A percentile compares a stretch with the other conserved stretches of the same genome.
These are phyloP conservation scores for Virgularia gustaviana DNA, from an alignment of 92 coral and sea anemone genomes.

Conservation along the genomic window DNA sequence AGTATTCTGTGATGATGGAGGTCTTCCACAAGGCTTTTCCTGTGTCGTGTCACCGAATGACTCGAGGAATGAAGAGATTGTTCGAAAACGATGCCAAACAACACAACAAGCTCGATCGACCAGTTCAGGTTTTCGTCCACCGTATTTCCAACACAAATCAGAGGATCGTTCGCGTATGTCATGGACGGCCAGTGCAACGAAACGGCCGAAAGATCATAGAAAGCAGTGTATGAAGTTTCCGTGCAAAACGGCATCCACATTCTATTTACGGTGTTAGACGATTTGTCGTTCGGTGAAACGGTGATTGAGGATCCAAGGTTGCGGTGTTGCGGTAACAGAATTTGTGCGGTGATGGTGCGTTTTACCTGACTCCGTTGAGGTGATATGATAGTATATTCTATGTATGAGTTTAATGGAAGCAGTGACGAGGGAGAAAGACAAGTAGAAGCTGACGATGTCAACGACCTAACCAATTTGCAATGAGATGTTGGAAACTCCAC, in stretches of 20 bases:
- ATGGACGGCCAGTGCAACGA: background rate
- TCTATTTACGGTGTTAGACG: background rate
- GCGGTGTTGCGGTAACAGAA: no score
- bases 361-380: no score
- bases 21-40: constrained; percentile 4
- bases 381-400: no score
- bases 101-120: background rate
- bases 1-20: background rate
- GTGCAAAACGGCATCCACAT: background rate
- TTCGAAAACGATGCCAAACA: background rate
- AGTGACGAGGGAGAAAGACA: no score
- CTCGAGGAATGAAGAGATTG: constrained; percentile 30
- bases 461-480: no score
- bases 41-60: constrained; percentile 30
- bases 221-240: background rate
- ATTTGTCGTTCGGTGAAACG: background rate
- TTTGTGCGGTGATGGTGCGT: no score
- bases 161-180: background rate
- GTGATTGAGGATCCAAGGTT: no score
- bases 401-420: no score
- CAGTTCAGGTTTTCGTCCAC: background rate
- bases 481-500: no score
- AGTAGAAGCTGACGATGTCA: no score
- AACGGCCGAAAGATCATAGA: background rate
- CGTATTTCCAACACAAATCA: background rate